A percentile compares a stretch with the other conserved stretches of the same genome.
phyloP scores from a whole-genome alignment of 2,797 vertebrate genomes.

The Brachyalestes nurse region DNA sequence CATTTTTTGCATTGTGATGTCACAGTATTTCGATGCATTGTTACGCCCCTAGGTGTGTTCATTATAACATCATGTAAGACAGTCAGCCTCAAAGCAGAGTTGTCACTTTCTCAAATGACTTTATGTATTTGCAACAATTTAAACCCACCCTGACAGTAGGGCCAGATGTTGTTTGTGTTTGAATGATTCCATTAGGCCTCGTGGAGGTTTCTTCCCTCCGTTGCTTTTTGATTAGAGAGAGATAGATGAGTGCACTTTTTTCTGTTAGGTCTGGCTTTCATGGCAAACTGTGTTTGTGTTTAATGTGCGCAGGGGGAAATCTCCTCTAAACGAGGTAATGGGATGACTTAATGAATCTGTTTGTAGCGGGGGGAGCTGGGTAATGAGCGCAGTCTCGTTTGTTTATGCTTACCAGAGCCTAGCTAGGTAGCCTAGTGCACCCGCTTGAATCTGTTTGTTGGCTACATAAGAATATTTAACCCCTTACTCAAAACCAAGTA shows the following conservation, averaged over 20 bases:
- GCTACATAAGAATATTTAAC: background rate
- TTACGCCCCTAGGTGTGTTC: no score
- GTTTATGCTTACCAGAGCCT: background rate
- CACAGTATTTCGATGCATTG: no score
- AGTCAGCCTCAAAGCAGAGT: no score
- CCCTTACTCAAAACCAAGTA: background rate
- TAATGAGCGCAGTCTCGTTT: background rate
- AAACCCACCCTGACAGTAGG: background rate
- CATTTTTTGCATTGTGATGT: no score
- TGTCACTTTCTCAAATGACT: no score
- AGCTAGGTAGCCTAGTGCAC: background rate
- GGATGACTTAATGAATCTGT: background rate
- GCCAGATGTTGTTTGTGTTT: slow-evolving; percentile 15
- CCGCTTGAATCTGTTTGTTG: background rate
- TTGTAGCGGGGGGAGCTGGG: background rate
- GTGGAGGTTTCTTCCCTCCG: background rate
- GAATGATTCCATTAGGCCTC: background rate
- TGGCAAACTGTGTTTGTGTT: slow-evolving; percentile 8
- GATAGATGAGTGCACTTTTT: background rate
- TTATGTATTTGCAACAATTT: no score
- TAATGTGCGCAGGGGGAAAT: background rate
- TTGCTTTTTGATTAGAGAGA: background rate
- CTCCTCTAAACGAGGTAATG: background rate
- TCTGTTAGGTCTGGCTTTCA: background rate
- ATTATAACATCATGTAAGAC: no score